Percentiles rank a stretch among this genome's conserved stretches.
phyloP scores from a whole-genome alignment of 2,797 vertebrate genomes.

The Varecia variegata region DNA sequence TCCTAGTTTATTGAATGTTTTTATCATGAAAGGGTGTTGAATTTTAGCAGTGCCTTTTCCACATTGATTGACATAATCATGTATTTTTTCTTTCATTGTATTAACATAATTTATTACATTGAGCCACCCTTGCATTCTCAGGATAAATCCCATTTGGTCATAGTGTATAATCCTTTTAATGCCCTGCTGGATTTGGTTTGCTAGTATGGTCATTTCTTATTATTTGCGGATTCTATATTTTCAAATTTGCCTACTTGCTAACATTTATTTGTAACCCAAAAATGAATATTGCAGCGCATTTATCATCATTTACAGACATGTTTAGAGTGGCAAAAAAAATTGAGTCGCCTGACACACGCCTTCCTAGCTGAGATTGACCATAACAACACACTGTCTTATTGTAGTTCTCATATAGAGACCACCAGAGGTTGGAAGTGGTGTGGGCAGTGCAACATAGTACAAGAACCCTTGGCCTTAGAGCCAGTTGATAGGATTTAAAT shows the following conservation, averaged over 20 bases:
- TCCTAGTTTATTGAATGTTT: not conserved
- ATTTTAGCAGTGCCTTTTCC: not conserved
- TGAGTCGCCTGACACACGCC: not conserved
- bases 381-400: not conserved
- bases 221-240: not conserved
- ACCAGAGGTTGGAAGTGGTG: not conserved
- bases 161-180: not conserved
- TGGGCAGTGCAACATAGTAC: not conserved
- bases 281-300: not conserved
- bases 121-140: not conserved
- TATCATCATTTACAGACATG: not conserved
- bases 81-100: not conserved
- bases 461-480: not conserved
- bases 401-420: not conserved
- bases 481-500: not conserved
- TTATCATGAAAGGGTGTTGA: not conserved
- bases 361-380: not conserved
- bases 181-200: not conserved
- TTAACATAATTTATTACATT: not conserved
- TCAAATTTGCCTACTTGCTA: not conserved
- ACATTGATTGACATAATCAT: not conserved
- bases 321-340: too few species aligned
- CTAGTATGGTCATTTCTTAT: not conserved
- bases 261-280: not conserved
- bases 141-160: not conserved